phyloP scores from a whole-genome alignment of 2,888 invertebrate species.

The Suillia variegata region DNA sequence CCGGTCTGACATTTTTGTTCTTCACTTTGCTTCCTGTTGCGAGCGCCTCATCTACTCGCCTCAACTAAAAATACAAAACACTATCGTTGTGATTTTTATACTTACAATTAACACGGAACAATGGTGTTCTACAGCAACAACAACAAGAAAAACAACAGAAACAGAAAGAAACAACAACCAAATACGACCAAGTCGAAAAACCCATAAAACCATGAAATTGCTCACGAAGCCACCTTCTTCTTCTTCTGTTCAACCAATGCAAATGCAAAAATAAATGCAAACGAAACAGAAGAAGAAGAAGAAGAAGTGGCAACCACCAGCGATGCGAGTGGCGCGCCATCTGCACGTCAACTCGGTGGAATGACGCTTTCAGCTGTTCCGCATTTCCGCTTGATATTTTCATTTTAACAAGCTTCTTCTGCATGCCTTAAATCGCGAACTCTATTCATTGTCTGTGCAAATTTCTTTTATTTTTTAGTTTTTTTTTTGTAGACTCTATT shows the following conservation, averaged over 20 bases:
- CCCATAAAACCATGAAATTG: slow-evolving; percentile 26
- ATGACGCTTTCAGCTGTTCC: slow-evolving; percentile 21
- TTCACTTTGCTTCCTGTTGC: slow-evolving; percentile 10
- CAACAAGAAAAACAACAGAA: not conserved
- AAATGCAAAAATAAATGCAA: not conserved
- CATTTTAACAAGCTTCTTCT: slow-evolving; percentile 28
- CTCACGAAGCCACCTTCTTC: slow-evolving; percentile 7
- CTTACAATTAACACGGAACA: slow-evolving; percentile 24
- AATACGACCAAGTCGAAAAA: slow-evolving; percentile 14
- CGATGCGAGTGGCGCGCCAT: slow-evolving; percentile 27
- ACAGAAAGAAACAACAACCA: not conserved
- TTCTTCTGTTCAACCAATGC: too few species aligned
- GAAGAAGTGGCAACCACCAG: not conserved
- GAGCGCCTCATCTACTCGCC: not conserved
- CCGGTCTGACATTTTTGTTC: slow-evolving; percentile 18
- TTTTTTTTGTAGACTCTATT: not conserved
- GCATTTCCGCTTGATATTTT: slow-evolving; percentile 30
- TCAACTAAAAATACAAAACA: not conserved
- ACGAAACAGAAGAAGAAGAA: not conserved
- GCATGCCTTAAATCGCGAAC: too few species aligned
- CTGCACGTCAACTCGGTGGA: slow-evolving; percentile 23
- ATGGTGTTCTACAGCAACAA: slow-evolving; percentile 4
- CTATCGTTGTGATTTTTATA: too few species aligned
- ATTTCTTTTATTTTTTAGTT: not conserved
- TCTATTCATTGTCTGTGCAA: too few species aligned